Base-by-base conservation (phyloP, 2,113 vertebrate genomes). In the Hyperoodon ampullatus region DNA sequence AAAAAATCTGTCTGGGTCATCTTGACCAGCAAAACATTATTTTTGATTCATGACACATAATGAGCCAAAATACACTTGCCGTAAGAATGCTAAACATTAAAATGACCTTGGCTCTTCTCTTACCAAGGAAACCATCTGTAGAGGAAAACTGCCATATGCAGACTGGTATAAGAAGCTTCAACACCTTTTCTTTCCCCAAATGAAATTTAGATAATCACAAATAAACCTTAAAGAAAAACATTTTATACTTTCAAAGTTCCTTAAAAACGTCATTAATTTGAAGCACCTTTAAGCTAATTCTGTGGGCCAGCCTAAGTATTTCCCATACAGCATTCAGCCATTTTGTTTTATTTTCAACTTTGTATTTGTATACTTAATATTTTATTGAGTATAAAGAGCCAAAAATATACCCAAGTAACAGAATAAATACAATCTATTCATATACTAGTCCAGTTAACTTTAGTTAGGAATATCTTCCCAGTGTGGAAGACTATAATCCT, bases 41-140 rank as follows among this genome's bases (percentile, higher is more conserved):
- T 95, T 97, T 94, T 93, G 58, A 94, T 93, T 96, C 89, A 28
- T 78, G 53, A 61, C 77, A 75, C 30, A 93, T 81, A 66, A 33
- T 68, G 47, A 97, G 26, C 47, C 30, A 96, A 96, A 96, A 90
- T 85, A 94, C 39, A 90, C 39, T 94, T 77, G 21, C 18, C 58
- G 8, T 85, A 66, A 93, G 14, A 96, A 88, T 91, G n/a, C 26
- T 91, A 88, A 95, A 96, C 68, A 96, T 23, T 66, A 81, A 95
- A 85, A 72, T 95, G 94, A 96, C 91, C 88, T 91, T 81, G 61
- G 39, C 9, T 65, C 44, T 61, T 88, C 42, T 74, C 77, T 90
- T 33, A 88, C 39, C 80, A 35, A 95, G 72, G 84, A 96, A 97
- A 68, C 74, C 65, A 95, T 95, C 90, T 98, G 93, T 39, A 75